Conservation (phyloP, 1,140 invertebrate genomes). For the Drosophila ercepeae region DNA sequence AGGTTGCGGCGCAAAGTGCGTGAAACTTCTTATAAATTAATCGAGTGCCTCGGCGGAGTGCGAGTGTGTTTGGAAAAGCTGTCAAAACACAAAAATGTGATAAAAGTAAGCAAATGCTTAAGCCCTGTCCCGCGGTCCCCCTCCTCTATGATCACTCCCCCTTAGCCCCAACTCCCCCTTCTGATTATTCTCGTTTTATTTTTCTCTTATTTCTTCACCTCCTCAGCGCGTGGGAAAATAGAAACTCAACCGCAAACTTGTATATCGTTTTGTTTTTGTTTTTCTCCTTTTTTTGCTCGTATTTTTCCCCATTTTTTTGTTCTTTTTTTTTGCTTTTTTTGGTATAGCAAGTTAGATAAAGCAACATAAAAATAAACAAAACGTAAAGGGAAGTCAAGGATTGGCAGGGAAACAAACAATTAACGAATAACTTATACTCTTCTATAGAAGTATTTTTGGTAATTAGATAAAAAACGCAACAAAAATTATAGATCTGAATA, state of each 20-base stretch:
- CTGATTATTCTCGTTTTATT: background rate
- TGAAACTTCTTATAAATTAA: conserved; percentile 59
- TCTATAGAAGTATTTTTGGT: no score
- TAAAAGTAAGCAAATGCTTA: conserved; percentile 58
- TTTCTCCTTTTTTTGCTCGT: conserved; percentile 10
- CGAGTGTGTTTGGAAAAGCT: conserved; percentile 27
- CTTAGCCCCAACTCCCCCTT: background rate
- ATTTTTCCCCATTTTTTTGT: conserved; percentile 12
- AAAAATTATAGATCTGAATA: no score
- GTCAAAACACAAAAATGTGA: conserved; percentile 64
- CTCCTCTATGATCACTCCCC: background rate
- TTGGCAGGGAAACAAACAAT: background rate
- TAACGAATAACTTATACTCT: background rate
- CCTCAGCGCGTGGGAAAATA: conserved; percentile 64
- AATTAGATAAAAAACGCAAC: no score
- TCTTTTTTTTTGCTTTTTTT: background rate
- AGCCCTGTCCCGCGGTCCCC: background rate
- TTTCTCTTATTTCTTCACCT: conserved; percentile 32
- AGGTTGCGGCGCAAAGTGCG: conserved; percentile 41
- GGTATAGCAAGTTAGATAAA: conserved; percentile 56
- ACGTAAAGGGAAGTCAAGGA: background rate
- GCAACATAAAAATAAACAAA: conserved; percentile 7
- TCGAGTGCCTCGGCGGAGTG: conserved; percentile 19
- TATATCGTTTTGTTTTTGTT: conserved; percentile 47
- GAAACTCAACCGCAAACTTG: conserved; percentile 52